These are phyloP conservation scores for Leptatherina wallacei DNA, from an alignment of 2,797 vertebrate genomes.

Conservation along the genomic window DNA sequence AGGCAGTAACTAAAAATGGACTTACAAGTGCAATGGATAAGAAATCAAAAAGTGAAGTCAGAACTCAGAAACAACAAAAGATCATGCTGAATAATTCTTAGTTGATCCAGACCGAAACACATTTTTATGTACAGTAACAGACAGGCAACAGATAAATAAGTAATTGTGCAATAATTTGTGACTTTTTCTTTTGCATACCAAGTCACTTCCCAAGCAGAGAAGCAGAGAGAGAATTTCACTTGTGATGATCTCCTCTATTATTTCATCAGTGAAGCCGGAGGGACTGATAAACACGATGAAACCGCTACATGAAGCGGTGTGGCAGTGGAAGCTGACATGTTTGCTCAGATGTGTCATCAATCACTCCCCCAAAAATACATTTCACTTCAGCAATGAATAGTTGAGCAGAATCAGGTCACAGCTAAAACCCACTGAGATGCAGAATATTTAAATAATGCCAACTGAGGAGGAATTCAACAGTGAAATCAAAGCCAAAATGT, in stretches of 20 bases:
- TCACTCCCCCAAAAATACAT: conserved; percentile 42
- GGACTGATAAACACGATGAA: conserved; percentile 44
- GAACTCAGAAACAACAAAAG: conserved; percentile 6
- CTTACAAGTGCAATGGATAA: background rate
- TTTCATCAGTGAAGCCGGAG: conserved; percentile 34
- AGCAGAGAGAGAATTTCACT: background rate
- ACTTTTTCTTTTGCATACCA: background rate
- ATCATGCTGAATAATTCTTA: background rate
- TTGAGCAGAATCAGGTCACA: conserved; percentile 58
- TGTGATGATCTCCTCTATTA: conserved; percentile 20
- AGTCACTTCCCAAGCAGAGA: conserved; percentile 9
- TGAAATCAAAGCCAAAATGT: conserved; percentile 29
- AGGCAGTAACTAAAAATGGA: background rate
- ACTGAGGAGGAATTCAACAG: conserved; percentile 24
- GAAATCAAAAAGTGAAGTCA: background rate
- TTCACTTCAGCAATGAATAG: conserved; percentile 44
- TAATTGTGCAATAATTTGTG: conserved; percentile 17
- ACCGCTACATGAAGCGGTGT: conserved; percentile 30
- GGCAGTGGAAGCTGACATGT: conserved; percentile 52
- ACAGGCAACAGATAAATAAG: background rate
- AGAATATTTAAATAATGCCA: conserved; percentile 39
- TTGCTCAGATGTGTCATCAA: conserved; percentile 61
- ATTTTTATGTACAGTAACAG: background rate
- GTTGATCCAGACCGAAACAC: background rate
- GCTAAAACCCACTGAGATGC: conserved; percentile 38